phyloP scores from a whole-genome alignment of 2,888 invertebrate species.

The Deroplatys truncata region DNA sequence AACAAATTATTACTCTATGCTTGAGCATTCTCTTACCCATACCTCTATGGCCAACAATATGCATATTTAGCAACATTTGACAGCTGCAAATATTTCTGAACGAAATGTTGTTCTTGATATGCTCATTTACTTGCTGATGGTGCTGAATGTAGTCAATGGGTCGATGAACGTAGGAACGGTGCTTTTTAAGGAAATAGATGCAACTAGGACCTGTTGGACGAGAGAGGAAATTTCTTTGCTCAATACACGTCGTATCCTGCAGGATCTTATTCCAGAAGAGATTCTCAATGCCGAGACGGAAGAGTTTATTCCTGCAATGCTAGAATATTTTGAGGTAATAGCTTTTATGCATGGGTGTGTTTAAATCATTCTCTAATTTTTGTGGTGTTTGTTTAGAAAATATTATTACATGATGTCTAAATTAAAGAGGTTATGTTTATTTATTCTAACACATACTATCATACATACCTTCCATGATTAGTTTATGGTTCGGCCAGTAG shows the following conservation, averaged over 20 bases:
- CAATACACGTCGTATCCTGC: not conserved
- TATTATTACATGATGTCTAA: no score
- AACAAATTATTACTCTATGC: no score
- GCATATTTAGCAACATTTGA: not conserved
- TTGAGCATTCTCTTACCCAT: no score
- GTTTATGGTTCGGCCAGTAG: no score
- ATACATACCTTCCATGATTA: no score
- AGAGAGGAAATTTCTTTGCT: not conserved
- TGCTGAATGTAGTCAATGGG: not conserved
- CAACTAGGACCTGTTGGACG: not conserved
- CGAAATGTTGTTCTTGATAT: not conserved
- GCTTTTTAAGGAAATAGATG: not conserved
- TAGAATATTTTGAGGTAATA: not conserved
- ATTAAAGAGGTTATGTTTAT: no score
- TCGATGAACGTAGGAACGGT: not conserved
- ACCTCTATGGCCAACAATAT: not conserved
- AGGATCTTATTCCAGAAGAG: not conserved
- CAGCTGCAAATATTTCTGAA: not conserved
- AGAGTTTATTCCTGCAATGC: not conserved
- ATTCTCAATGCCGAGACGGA: not conserved
- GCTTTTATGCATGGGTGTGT: no score
- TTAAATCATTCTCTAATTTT: no score
- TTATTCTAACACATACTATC: no score
- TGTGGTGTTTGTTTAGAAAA: no score
- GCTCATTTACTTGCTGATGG: not conserved